Evolutionary conservation across 2,797 vertebrate genomes (phyloP), one percentile per base, ranked within the genome.

Genomic region (Masticophis lateralis): DNA sequence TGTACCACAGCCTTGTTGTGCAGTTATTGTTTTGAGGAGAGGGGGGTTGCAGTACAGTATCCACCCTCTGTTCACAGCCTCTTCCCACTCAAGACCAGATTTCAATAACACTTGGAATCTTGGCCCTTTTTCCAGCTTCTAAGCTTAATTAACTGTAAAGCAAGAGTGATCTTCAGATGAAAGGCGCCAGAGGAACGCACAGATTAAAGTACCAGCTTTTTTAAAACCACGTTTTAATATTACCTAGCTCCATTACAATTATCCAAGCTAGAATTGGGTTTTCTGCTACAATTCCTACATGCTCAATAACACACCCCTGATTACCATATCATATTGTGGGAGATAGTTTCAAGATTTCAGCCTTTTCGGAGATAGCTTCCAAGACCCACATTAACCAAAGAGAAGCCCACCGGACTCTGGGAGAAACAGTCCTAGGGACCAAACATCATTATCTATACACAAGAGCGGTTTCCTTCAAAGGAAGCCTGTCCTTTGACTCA

Each of bases 61-160:
- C 93, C 91, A 37, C 1, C 10, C 28, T 0, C 88, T 0, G 0
- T 9, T 1, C 69, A 90, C 90, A 1, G 63, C 18, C 87, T 0
- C 7, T 0, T 69, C 92, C 96, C 32, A 51, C 53, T 93, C 12
- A 8, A 89, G 92, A 4, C 56, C 1, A 0, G 7, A 1, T 25
- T 94, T 51, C 32, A 0, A 0, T 0, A 0, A 0, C 0, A 53
- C 92, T 94, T 0, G 0, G 91, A 90, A 92, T 90, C 57, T 0
- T 5, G 89, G 89, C 61, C 92, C n/a, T 69, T 22, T 18, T 13
- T 93, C 56, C 56, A 0, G 7, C 93, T 93, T 89, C 61, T 0
- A 92, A 94, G 94, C 74, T 90, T 91, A 89, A 51, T 55, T 1
- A 37, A 28, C 89, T 3, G 92, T 7, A 66, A 25, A 93, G 95